These are phyloP conservation scores for Cinclus mexicanus DNA, from an alignment of 2,113 vertebrate species.

Conservation along the genomic window DNA sequence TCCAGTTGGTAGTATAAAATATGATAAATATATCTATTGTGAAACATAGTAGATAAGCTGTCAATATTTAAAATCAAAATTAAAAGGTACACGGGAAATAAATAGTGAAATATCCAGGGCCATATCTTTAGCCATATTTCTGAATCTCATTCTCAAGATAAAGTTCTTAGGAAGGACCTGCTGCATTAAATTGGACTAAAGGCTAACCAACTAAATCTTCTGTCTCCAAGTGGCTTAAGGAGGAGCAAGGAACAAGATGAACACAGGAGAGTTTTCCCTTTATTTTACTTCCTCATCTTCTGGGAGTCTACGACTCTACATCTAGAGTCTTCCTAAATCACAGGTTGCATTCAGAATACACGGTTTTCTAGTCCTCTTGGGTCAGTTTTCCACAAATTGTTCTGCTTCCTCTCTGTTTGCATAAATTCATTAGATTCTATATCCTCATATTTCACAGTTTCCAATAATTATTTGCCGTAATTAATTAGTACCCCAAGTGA, in stretches of 20 bases:
- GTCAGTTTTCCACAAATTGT: background rate
- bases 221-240: background rate
- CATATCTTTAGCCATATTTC: background rate
- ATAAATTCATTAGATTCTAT: background rate
- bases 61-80: background rate
- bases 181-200: background rate
- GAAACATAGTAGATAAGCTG: background rate
- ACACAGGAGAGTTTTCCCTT: background rate
- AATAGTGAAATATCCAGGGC: background rate
- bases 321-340: background rate
- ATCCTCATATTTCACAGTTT: background rate
- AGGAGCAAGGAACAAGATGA: background rate
- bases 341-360: background rate
- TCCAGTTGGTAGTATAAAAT: background rate
- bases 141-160: background rate
- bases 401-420: background rate
- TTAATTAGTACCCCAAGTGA: background rate
- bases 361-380: background rate
- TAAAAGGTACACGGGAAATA: background rate
- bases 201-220: background rate
- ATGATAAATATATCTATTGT: background rate
- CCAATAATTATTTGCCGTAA: background rate
- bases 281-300: background rate
- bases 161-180: background rate
- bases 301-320: background rate